Evolutionary conservation across 2,797 vertebrate species (phyloP), one percentile per base, ranked within the genome.

Genomic region (Myotis planiceps): DNA sequence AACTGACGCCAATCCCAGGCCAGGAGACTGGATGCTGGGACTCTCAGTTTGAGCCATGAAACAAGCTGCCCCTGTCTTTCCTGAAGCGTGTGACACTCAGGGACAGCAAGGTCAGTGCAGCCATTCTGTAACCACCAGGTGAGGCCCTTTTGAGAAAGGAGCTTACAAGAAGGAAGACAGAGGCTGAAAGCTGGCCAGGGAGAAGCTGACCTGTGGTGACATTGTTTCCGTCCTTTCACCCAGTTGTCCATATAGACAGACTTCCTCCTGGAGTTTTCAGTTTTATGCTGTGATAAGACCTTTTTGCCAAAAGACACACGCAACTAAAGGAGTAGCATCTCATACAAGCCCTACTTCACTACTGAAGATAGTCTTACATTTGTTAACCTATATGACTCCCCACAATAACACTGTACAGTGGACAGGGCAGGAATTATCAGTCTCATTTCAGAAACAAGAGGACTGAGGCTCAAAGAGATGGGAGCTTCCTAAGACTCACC

Each of bases 401-500:
- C 6, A 76, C 12, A 93, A 42, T 23, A 14, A 37, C 1, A 42
- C 14, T 12, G 3, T n/a, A 5, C 18, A 7, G 13, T 23, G 58
- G 6, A 1, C 2, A 55, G 60, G 19, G 18, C 5, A 25, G 23
- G 13, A 53, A 55, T 23, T 29, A 5, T 37, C 21, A 42, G 2
- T 45, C 25, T 94, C 42, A n/a, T 45, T 76, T 68, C 19, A 19
- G 37, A 78, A 72, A 32, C 4, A 32, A 81, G 29, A 76, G 18
- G 12, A 58, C 6, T 2, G 42, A 49, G 18, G 19, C 12, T 29
- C 29, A 60, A 34, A 88, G 69, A 88, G 18, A 65, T 1, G 0
- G 2, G 23, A 25, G 1, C 19, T 71, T 9, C 19, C 13, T 13
- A 18, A 47, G 0, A 0, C 2, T 34, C 27, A 39, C 15, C 5